Evolutionary conservation across 2,888 invertebrate species (phyloP).

Genomic region (Dolomedes plantarius): DNA sequence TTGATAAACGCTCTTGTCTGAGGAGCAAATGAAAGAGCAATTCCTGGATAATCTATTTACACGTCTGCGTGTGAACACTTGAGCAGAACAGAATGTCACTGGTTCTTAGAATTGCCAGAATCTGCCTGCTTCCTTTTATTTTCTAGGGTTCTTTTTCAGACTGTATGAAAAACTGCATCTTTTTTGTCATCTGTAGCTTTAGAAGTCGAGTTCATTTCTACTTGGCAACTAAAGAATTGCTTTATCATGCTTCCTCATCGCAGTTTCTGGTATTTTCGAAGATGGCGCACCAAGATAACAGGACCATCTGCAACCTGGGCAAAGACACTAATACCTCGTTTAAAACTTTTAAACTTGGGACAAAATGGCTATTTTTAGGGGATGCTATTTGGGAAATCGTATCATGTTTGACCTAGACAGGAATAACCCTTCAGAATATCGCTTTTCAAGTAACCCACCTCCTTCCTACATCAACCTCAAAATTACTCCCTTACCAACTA

Average conservation of each 20-base stretch:
- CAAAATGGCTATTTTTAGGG: slow-evolving; percentile 59
- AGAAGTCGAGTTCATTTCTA: slow-evolving; percentile 27
- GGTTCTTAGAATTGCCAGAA: slow-evolving; percentile 45
- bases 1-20: not conserved
- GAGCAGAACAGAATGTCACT: slow-evolving; percentile 37
- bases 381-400: slow-evolving; percentile 32
- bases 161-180: slow-evolving; percentile 23
- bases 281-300: slow-evolving; percentile 47
- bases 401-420: slow-evolving; percentile 51
- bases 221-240: slow-evolving; percentile 56
- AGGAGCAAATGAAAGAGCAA: slow-evolving; percentile 27
- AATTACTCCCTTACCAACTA: not conserved
- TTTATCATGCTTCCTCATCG: slow-evolving; percentile 47
- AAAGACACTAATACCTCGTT: slow-evolving; percentile 39
- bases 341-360: slow-evolving; percentile 43
- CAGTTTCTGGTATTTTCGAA: slow-evolving; percentile 28
- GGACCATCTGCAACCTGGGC: slow-evolving; percentile 50
- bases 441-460: not conserved
- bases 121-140: slow-evolving; percentile 40
- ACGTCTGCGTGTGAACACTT: slow-evolving; percentile 63
- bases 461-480: not conserved
- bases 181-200: slow-evolving; percentile 21
- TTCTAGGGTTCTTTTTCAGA: slow-evolving; percentile 21
- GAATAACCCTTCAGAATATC: slow-evolving; percentile 16
- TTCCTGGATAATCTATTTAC: slow-evolving; percentile 48